Evolutionary conservation across 2,113 vertebrate genomes (phyloP), one percentile per base, ranked within the genome.

Genomic region (Passer domesticus): DNA sequence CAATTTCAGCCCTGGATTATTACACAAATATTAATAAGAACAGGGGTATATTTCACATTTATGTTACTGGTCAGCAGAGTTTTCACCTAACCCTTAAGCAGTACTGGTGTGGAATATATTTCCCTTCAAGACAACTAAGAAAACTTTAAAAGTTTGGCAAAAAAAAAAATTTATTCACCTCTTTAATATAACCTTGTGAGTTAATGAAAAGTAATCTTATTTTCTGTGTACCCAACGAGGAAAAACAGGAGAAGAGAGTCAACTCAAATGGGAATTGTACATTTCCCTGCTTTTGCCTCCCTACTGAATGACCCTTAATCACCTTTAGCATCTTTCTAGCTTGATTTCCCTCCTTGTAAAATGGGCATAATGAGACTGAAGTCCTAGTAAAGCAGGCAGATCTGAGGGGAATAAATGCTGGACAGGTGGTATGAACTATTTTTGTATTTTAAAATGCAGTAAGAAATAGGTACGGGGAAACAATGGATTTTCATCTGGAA

Each of bases 1-100:
- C 69, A 75, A 82, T 93, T 92, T 55, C 92, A 90, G 83, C 31
- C 68, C 41, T 59, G 24, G 44, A 33, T 73, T 52, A 53, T 88
- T 70, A 58, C 33, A 63, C 64, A 88, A 94, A 95, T 95, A 83
- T 63, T 95, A 88, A 85, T 93, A 91, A 91, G 66, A 92, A 77
- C 35, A 63, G 33, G 24, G 76, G 50, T 44, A 13, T 74, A 70
- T 75, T 83, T 94, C 41, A 90, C 58, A 53, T 94, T 84, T 76
- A 19, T 35, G 24, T 73, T 85, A 27, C 19, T 92, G 44, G n/a
- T 63, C 64, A 93, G 73, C 35, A 28, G 44, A 75, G 20, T 63
- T 25, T 92, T 79, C 62, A 22, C 62, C n/a, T 75, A 67, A 83
- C 33, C 43, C 56, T 64, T 35, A 39, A 78, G 64, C 72, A 88